Conservation (phyloP, 2,797 vertebrate species). For the Vespertilio murinus region DNA sequence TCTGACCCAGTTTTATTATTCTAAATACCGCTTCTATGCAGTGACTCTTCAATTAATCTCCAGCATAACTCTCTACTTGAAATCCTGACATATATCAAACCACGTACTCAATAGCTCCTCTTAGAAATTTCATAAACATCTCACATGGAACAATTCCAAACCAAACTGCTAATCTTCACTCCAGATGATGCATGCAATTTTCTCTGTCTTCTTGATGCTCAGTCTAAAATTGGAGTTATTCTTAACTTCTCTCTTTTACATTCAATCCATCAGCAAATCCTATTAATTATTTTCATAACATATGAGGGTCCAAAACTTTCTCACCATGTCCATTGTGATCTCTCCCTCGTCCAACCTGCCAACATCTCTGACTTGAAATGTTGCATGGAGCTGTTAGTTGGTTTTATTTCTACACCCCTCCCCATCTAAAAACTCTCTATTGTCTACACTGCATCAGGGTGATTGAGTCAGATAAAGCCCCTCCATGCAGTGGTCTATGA, state of each 20-base stretch:
- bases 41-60: neutral
- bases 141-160: neutral
- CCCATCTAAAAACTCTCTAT: neutral
- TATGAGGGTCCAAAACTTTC: neutral
- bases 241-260: neutral
- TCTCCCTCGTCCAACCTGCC: neutral
- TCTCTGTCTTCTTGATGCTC: neutral
- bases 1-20: neutral
- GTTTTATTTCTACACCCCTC: neutral
- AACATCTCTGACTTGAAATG: neutral
- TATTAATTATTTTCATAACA: neutral
- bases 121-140: neutral
- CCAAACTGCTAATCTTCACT: neutral
- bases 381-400: neutral
- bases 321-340: neutral
- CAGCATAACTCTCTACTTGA: neutral
- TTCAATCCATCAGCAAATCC: neutral
- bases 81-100: neutral
- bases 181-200: neutral
- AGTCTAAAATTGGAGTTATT: neutral
- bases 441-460: neutral
- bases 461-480: neutral
- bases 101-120: neutral
- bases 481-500: neutral
- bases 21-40: neutral